These are phyloP conservation scores for Homarus gammarus DNA, from an alignment of 2,888 invertebrate genomes.

Conservation along the genomic window DNA sequence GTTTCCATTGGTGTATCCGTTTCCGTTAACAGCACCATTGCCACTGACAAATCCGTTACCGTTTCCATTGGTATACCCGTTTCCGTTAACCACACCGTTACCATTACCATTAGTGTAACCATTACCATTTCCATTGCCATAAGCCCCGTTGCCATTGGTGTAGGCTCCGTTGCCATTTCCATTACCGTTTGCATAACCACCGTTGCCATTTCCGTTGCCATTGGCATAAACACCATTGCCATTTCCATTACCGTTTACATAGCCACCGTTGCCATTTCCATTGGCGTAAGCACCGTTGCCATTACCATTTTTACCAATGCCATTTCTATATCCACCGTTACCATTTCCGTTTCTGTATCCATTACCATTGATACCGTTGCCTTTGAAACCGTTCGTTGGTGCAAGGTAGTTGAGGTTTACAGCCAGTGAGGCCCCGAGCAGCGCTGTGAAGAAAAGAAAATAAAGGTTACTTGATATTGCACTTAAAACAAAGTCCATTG, in stretches of 20 bases:
- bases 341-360: slow-evolving; percentile 12
- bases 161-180: slow-evolving; percentile 6
- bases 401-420: background rate
- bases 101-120: slow-evolving; percentile 6
- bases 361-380: slow-evolving; percentile 14
- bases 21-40: background rate
- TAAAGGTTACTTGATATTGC: too few species aligned
- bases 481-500: too few species aligned
- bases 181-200: background rate
- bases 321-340: background rate
- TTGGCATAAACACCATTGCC: slow-evolving; percentile 21
- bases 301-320: background rate
- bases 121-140: background rate
- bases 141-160: slow-evolving; percentile 26
- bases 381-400: background rate
- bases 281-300: background rate
- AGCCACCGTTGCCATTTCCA: background rate
- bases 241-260: slow-evolving; percentile 36
- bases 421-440: background rate
- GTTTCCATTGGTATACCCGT: slow-evolving; percentile 1
- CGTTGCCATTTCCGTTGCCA: slow-evolving; percentile 35
- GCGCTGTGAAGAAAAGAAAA: background rate
- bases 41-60: too few species aligned
- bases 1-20: slow-evolving; percentile 11
- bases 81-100: too few species aligned